These are phyloP conservation scores for Candoia aspera DNA, from an alignment of 2,113 vertebrate species.

Conservation along the genomic window DNA sequence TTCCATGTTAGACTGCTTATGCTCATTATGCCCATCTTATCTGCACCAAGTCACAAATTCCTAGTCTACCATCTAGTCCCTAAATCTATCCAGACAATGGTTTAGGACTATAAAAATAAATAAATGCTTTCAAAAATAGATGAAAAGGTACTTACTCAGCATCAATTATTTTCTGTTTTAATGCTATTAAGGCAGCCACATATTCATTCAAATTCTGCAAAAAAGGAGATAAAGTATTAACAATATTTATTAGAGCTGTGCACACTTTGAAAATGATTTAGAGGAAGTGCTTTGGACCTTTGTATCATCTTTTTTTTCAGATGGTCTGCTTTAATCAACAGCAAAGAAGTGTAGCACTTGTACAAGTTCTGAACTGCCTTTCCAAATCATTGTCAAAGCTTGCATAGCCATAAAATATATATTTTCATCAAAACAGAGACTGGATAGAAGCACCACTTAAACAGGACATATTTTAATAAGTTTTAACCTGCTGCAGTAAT, in stretches of 20 bases:
- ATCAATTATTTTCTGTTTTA: slow-evolving; percentile 92
- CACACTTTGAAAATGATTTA: background rate
- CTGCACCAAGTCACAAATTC: background rate
- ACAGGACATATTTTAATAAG: background rate
- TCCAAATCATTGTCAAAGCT: background rate
- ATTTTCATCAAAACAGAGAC: background rate
- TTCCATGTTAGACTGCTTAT: background rate
- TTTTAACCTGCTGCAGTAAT: background rate
- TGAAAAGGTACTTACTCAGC: slow-evolving; percentile 86
- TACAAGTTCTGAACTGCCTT: background rate
- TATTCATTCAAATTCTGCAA: slow-evolving; percentile 93
- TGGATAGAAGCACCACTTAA: background rate
- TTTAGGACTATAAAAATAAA: background rate
- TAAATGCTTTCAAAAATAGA: background rate
- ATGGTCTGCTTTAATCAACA: background rate
- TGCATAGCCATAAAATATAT: background rate
- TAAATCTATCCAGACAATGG: background rate
- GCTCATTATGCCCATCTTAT: background rate
- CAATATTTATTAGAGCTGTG: background rate
- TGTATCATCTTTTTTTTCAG: background rate
- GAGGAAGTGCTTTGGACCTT: background rate
- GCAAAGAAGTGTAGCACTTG: background rate
- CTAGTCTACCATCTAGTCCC: background rate
- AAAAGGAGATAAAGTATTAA: slow-evolving; percentile 43
- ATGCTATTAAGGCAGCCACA: slow-evolving; percentile 86